Conservation (phyloP, 2,797 vertebrate species). For the Bryconaethiops microstoma region DNA sequence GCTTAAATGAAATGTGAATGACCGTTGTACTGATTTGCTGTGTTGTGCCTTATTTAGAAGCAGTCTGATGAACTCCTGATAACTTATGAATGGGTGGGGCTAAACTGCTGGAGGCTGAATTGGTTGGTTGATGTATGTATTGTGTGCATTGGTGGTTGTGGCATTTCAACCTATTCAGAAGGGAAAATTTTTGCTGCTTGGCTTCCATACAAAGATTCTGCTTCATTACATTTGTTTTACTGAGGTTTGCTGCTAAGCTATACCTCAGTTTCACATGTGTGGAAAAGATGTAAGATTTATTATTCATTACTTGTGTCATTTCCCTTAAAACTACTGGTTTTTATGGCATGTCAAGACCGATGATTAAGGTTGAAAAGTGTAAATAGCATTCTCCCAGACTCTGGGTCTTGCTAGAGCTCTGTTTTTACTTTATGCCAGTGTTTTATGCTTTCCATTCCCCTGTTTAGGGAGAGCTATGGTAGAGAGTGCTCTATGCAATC, state of each 20-base stretch:
- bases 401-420: background rate
- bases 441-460: background rate
- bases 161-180: too few species aligned
- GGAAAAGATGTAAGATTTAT: background rate
- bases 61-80: too few species aligned
- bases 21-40: background rate
- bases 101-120: background rate
- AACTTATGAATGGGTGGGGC: too few species aligned
- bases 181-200: too few species aligned
- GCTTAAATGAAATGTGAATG: background rate
- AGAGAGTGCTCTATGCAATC: slow-evolving; percentile 41
- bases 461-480: background rate
- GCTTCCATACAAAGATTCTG: too few species aligned
- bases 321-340: background rate
- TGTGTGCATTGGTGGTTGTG: too few species aligned
- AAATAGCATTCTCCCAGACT: background rate
- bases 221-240: too few species aligned
- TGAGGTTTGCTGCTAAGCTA: background rate
- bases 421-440: background rate
- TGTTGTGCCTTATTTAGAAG: background rate
- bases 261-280: background rate
- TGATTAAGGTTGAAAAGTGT: background rate
- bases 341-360: background rate
- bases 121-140: too few species aligned
- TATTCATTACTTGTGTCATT: background rate